phyloP scores from a whole-genome alignment of 2,113 vertebrate genomes.

The Ailurus styani region DNA sequence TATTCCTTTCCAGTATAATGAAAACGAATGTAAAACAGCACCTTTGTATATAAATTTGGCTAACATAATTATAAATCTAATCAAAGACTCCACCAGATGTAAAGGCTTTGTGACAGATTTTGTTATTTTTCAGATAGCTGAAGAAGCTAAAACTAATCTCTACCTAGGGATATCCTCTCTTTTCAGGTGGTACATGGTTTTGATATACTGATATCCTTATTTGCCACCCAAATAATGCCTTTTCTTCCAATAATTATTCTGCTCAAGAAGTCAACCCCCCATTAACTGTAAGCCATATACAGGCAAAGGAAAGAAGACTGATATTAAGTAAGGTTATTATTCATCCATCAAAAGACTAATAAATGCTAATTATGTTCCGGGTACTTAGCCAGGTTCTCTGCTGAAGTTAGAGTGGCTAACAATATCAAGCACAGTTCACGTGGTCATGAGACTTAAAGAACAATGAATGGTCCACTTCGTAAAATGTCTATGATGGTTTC shows the following conservation, averaged over 20 bases:
- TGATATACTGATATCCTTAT: background rate
- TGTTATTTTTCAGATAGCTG: background rate
- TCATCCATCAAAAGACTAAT: background rate
- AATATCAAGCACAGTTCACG: background rate
- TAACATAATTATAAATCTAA: constrained; percentile 26
- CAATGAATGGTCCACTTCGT: background rate
- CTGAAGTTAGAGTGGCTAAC: background rate
- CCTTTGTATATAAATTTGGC: constrained; percentile 34
- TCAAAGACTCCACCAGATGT: background rate
- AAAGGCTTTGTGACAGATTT: background rate
- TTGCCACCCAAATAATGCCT: background rate
- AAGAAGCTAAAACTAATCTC: constrained; percentile 5
- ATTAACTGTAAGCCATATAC: background rate
- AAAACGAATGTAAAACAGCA: background rate
- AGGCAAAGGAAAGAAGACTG: background rate
- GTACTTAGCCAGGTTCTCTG: background rate
- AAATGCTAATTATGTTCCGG: background rate
- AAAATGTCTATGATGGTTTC: background rate
- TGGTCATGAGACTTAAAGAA: background rate
- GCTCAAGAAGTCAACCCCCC: background rate
- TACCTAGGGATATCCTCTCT: background rate
- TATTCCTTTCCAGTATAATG: background rate
- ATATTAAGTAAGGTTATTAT: background rate
- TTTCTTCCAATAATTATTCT: background rate
- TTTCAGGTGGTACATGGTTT: background rate